Base-by-base conservation (phyloP, 2,113 vertebrate species). In the Sander vitreus region DNA sequence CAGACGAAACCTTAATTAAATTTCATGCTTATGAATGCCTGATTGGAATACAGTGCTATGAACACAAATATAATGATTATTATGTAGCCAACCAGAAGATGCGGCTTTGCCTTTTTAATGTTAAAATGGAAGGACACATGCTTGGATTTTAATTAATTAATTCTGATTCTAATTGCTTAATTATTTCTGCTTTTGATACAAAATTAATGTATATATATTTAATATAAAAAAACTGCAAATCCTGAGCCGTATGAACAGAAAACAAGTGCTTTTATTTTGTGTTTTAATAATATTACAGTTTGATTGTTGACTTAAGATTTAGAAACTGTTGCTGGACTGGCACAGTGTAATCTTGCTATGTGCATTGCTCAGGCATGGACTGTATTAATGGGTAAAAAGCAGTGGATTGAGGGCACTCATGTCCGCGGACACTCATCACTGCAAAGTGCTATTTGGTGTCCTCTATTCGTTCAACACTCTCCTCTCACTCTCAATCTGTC, bases 371-470 rank as follows among this genome's bases (percentile, higher is more conserved):
- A 67, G 36, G 57, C 30, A 58, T 75, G 59, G 53, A 79, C 75
- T 25, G 78, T 83, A 82, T 81, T 90, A 81, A 78, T 72, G 84
- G 83, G 60, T 74, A 84, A 86, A 90, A 90, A 85, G 82, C 78
- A 45, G 69, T 68, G 55, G 72, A 85, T 75, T 64, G 84, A 87
- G 78, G 87, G 81, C 88, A 80, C 87, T 92, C 75, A 75, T 43
- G 74, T 91, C 89, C 87, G 83, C 89, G 88, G 66, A 86, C 88
- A 86, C 89, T 92, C 87, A 87, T 74, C 66, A 59, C 81, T 85
- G 92, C 92, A 94, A 95, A 95, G 81, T 95, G 92, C 92, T 88
- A 92, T 94, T 91, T 79, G 91, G 84, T 93, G 92, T 92, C 90
- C 85, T 81, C 79, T 77, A 25, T 87, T 68, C 88, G 5, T 66